Base-by-base conservation (phyloP, 2,888 invertebrate species). In the Eristalinus aeneus region DNA sequence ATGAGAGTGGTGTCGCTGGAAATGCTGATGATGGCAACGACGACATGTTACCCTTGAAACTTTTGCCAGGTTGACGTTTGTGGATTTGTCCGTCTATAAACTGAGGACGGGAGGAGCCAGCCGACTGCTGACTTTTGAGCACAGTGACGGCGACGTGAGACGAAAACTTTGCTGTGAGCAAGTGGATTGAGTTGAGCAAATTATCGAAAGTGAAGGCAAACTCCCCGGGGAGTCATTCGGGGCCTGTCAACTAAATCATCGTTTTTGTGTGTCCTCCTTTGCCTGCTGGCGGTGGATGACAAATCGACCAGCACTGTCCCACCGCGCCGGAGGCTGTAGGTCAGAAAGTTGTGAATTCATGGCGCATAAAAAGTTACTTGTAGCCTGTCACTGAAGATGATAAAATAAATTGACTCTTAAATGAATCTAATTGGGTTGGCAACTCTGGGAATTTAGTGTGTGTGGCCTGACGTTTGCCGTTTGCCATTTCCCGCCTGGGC, bases 41-140 rank as follows among this genome's bases (percentile, higher is more conserved):
- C 69, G 73, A 65, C 74, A 79, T 71, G 78, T 60, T 74, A 60
- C 74, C 79, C 64, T 65, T 69, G 23, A 79, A 84, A 74, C 74
- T 84, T 79, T 69, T 32, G 39, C 61, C 69, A 32, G 64, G 58
- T 46, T 67, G 64, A 23, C 60, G 58, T 56, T 11, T 27, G 61
- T 39, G 58, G 65, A 36, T 32, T 64, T 27, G 56, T 68, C 60
- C 63, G 36, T 39, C 73, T 79, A 16, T 54, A 20, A 22, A 16
- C 39, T 9, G 46, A 1, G 16, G 5, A 2, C 46, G 16, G 16
- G 16, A 6, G 16, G 16, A 1, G 8, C 16, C 12, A 1, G 8
- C 16, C 12, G 39, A 0, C 1, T n/a, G n/a, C 16, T 46, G 46
- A 46, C 46, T 46, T 16, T n/a, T 46, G 5, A 27, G 12, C n/a